A percentile compares a stretch with the other conserved stretches of the same genome.
Conservation (phyloP, 2,113 vertebrate genomes). For the Pelecanus crispus region DNA sequence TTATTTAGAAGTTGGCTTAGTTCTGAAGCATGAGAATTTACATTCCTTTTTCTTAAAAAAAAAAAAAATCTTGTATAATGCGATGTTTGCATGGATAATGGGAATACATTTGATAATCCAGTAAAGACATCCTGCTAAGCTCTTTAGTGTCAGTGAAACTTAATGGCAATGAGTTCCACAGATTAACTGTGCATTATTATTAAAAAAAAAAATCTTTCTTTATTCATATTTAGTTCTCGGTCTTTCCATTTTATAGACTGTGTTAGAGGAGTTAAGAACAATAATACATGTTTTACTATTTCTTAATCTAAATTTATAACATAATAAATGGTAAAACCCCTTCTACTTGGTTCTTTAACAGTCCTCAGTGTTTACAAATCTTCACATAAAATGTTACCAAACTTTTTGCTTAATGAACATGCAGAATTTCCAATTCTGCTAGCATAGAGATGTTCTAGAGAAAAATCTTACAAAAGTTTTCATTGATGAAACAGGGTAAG, state of each 20-base stretch:
- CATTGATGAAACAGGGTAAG: background rate
- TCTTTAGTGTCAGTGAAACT: conserved; percentile 30
- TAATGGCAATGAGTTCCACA: conserved; percentile 5
- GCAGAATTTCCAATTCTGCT: background rate
- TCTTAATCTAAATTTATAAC: background rate
- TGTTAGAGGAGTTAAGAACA: background rate
- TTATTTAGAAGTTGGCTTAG: background rate
- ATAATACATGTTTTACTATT: background rate
- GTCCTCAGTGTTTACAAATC: background rate
- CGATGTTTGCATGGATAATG: background rate
- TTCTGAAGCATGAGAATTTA: background rate
- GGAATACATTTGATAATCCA: conserved; percentile 16
- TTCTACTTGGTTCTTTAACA: background rate
- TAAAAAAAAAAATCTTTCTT: background rate
- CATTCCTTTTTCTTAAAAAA: background rate
- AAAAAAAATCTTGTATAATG: background rate
- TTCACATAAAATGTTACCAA: background rate
- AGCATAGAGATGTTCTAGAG: background rate
- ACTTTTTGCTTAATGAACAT: background rate
- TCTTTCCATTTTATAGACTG: background rate
- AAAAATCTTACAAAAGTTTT: background rate
- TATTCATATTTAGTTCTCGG: background rate
- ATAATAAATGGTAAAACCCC: background rate
- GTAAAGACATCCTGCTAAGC: conserved; percentile 21
- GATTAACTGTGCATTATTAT: background rate